These are phyloP conservation scores for Steinernema feltiae DNA, from an alignment of 1,140 invertebrate genomes.

Conservation along the genomic window DNA sequence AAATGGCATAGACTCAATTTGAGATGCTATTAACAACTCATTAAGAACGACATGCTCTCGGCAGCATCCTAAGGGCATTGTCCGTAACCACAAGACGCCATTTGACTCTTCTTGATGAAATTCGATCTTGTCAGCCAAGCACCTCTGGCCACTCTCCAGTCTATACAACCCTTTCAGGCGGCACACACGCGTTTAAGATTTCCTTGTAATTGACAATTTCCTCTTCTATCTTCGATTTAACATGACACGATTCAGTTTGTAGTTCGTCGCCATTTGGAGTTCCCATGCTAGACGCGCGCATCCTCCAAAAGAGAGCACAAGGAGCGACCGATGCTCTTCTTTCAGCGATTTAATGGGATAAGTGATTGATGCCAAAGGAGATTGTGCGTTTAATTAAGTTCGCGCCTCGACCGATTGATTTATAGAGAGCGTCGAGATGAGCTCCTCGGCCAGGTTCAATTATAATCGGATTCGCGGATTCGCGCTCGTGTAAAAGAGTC, in stretches of 20 bases:
- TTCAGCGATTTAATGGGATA: not conserved
- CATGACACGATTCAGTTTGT: not conserved
- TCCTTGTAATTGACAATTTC: slow-evolving; percentile 6
- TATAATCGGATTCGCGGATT: not conserved
- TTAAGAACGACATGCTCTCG: not conserved
- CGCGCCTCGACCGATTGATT: not conserved
- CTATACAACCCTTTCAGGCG: slow-evolving; percentile 8
- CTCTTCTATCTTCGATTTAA: not conserved
- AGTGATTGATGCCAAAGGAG: not conserved
- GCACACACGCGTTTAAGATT: slow-evolving; percentile 13
- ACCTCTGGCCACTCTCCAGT: not conserved
- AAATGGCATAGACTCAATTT: not conserved
- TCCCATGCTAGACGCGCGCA: too few relatives aligned
- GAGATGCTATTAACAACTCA: slow-evolving; percentile 7
- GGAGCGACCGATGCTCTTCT: too few relatives aligned
- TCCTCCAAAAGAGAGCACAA: too few relatives aligned
- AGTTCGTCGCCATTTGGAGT: not conserved
- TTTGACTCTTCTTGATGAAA: slow-evolving; percentile 15
- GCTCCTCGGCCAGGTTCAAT: not conserved
- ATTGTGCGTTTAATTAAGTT: slow-evolving; percentile 2
- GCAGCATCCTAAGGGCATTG: slow-evolving; percentile 11
- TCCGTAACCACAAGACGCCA: slow-evolving; percentile 11
- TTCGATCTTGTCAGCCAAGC: slow-evolving; percentile 8
- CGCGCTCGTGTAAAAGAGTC: not conserved
- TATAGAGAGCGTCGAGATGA: not conserved